Base-by-base conservation (phyloP, 2,888 invertebrate species). In the Pammene fasciana region DNA sequence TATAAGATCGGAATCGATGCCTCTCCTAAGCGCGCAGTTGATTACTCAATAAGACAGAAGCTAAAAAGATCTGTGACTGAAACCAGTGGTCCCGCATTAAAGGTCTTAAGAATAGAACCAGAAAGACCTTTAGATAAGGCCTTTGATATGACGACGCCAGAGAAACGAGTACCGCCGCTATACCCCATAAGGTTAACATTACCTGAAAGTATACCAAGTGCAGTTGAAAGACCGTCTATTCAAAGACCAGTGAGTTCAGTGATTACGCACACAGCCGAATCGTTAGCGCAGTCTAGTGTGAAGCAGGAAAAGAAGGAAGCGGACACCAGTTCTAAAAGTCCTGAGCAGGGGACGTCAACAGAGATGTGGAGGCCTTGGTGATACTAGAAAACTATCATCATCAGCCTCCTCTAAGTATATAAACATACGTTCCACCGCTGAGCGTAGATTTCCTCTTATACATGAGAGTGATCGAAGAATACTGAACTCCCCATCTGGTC, bases 291-390 rank as follows among this genome's bases (percentile, higher is more conserved):
- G 71, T 82, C 87, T 2, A 57, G 55, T 11, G 70, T 62, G 0
- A 75, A 76, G 52, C 73, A 76, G 4, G 75, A 72, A 48, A 78
- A 82, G 46, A 73, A 72, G 2, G 88, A 88, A 73, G 83, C 82
- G 0, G 87, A 86, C 34, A 82, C 83, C 0, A 86, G 86, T 71
- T 82, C 90, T 0, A 86, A 80, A 38, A 87, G 90, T 3, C 88
- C 91, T 0, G 81, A 80, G 55, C 91, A 89, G 72, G 87, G 90
- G 1, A 75, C 87, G 1, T 87, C 89, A 71, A 74, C 84, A 0
- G 91, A 90, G 70, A 88, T 92, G 90, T 92, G 92, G 92, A 79
- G 92, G 46, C 92, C 92, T 10, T 92, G 92, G 92, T 90, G 78
- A 84, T 65, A 6, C 10, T 43, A 38, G 9, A 38, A 38, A 6